Evolutionary conservation across 2,113 vertebrate species (phyloP), one percentile per base, ranked within the genome.

Genomic region (Hystrix brachyura): DNA sequence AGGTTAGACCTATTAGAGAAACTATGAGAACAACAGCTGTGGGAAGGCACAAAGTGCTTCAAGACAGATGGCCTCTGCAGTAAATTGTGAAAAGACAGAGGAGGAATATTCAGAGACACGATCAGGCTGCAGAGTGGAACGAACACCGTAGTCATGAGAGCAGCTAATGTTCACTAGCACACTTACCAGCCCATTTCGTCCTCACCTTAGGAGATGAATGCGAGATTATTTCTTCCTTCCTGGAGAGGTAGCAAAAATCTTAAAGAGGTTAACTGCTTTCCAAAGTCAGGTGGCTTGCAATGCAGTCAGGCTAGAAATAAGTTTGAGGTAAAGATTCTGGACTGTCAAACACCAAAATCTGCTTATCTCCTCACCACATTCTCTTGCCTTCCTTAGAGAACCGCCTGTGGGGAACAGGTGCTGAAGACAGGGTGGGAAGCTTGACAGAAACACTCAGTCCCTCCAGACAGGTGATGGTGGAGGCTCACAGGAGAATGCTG

Each of bases 151-250:
- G 43, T 27, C 53, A 32, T 19, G 14, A 88, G 80, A 85, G 76
- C 69, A 48, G 23, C 15, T 34, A 7, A 2, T 15, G 19, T 53
- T 67, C 79, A n/a, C 29, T 69, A 29, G 7, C 48, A 27, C 25
- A 11, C 90, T 38, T 55, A 57, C 27, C 14, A 19, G 46, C 53
- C 64, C 10, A 21, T 43, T 34, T 87, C 38, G 57, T 71, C 59
- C 64, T 84, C 4, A 1, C 15, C 5, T 65, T 10, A 0, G 0
- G 46, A 53, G 5, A 27, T 7, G 10, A 43, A 5, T 27, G 9
- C 55, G 10, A 69, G 7, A 29, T 57, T 43, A 51, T 12, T 46
- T 74, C 21, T n/a, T 94, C 8, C 78, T 82, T 57, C 18, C n/a
- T 23, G n/a, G 43, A 9, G 23, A 94, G 38, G 18, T 71, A 81